Evolutionary conservation across 30 jellyfish, hydroid and myxozoan genomes (phyloP).

Genomic region (Rhopilema esculentum): DNA sequence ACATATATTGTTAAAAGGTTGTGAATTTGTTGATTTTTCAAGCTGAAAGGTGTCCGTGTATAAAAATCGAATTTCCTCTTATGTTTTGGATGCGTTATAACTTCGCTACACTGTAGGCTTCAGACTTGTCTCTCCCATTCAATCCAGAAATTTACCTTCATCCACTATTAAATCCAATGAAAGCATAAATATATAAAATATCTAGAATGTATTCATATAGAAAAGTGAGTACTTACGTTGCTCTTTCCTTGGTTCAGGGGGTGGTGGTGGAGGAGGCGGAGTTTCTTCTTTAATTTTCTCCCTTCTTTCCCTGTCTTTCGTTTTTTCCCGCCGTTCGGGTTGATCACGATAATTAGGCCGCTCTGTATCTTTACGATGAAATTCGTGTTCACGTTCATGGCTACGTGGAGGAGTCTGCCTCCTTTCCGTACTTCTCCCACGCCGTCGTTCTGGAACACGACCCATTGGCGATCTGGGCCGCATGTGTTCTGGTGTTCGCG

Average conservation of each 20-base stretch:
- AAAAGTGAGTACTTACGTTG: constrained; percentile 34
- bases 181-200: background rate
- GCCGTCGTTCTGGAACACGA: constrained; percentile 64
- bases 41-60: too few species aligned
- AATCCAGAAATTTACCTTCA: too few species aligned
- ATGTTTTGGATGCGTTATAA: too few species aligned
- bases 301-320: constrained; percentile 68
- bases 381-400: constrained; percentile 60
- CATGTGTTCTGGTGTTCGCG: constrained; percentile 72
- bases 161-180: background rate
- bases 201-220: background rate
- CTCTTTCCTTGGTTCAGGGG: constrained; percentile 82
- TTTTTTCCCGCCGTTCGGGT: constrained; percentile 67
- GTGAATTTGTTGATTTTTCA: too few species aligned
- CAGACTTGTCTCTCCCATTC: too few species aligned
- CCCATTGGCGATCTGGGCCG: constrained; percentile 73
- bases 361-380: constrained; percentile 55
- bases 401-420: constrained; percentile 78
- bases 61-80: too few species aligned
- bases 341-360: constrained; percentile 59
- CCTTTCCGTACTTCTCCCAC: constrained; percentile 71
- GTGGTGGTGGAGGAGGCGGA: constrained; percentile 97
- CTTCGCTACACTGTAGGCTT: too few species aligned
- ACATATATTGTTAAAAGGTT: too few species aligned
- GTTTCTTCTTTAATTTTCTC: constrained; percentile 79